Base-by-base conservation (phyloP, 2,113 vertebrate species). In the Ceyx cyanopectus region DNA sequence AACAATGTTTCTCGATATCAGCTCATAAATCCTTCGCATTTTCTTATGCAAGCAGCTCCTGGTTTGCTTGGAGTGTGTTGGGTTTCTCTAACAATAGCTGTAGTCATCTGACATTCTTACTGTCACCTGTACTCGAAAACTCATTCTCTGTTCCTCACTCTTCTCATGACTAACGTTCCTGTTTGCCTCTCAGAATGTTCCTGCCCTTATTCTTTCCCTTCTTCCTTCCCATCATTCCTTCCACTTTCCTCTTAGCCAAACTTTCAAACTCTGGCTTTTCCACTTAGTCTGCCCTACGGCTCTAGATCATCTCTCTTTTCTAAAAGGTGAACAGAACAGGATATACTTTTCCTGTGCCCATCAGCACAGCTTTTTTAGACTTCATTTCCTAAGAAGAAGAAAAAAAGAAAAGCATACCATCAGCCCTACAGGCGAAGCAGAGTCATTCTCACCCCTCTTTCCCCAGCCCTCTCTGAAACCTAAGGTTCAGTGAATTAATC, bases 241-340 rank as follows among this genome's bases (percentile, higher is more conserved):
- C 32, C 27, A 54, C 6, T 29, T 5, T 37, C 37, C 37, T 37
- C 37, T 24, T 40, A 58, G 48, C 5, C 21, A 61, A 85, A 85
- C 7, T 53, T 84, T 43, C 56, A 54, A 29, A 57, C 10, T 24
- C 20, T 30, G 8, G 2, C 11, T 73, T 54, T 66, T 34, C 20
- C n/a, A 20, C 0, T 8, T 26, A 23, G 13, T 6, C 26, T 1
- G 3, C 4, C 9, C 30, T 7, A 19, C 0, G 7, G 20, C 48
- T 50, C 19, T 17, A 32, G 27, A 29, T 41, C 9, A 7, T 7
- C 13, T 27, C 16, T 23, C 13, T 77, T 62, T 41, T 11, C 26
- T 19, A 30, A 76, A 48, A 43, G 12, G 10, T 32, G 22, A 34
- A 40, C 2, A 63, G 23, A 83, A 19, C 20, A 23, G 14, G 14